Percentiles rank a stretch among this genome's conserved stretches.
phyloP scores from a whole-genome alignment of 2,797 vertebrate genomes.

The Florisuga fusca region DNA sequence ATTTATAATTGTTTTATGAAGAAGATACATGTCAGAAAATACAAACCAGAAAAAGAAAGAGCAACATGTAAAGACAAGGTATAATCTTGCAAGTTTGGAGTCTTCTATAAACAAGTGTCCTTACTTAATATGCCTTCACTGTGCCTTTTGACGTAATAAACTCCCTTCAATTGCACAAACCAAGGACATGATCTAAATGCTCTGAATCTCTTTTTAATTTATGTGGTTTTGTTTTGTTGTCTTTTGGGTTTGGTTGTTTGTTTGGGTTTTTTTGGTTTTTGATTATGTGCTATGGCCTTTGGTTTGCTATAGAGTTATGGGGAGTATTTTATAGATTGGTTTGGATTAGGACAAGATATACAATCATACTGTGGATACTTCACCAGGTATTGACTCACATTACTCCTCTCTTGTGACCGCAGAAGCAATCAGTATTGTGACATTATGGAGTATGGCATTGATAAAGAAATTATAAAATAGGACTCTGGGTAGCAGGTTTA shows the following conservation, averaged over 20 bases:
- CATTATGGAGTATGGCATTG: neutral
- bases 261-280: neutral
- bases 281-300: neutral
- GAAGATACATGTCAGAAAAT: neutral
- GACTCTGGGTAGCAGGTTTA: neutral
- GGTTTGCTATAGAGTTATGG: neutral
- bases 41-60: neutral
- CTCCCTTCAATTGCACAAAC: neutral
- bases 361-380: neutral
- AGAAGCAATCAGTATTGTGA: neutral
- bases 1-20: neutral
- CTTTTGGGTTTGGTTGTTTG: too few species aligned
- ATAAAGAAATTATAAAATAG: neutral
- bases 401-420: neutral
- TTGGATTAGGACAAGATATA: neutral
- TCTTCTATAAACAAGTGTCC: neutral
- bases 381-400: neutral
- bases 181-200: neutral
- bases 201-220: neutral
- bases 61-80: neutral
- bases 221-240: neutral
- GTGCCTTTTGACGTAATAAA: neutral
- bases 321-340: neutral
- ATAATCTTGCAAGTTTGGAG: neutral
- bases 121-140: neutral